Base-by-base conservation (phyloP, 2,797 vertebrate genomes). In the Macroramphosus scolopax region DNA sequence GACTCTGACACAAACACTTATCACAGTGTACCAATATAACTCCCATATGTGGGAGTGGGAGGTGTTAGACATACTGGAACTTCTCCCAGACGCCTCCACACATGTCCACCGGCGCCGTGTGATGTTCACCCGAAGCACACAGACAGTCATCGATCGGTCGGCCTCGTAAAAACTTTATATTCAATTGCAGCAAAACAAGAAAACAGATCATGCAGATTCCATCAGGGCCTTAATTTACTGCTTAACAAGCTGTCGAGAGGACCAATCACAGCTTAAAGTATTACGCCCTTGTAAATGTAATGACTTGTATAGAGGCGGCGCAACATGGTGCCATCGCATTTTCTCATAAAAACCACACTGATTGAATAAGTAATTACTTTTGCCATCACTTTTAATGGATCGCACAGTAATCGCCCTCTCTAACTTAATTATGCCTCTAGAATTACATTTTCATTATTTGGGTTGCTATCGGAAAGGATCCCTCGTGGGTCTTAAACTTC, bases 311-410 rank as follows among this genome's bases (percentile, higher is more conserved):
- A 54, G 64, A 73, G 33, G 41, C 63, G 1, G 64, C 67, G 49
- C 70, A 76, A 77, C 74, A 73, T 75, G 73, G 58, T 48, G 66
- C 70, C 63, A 34, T 69, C 37, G 44, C 58, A 50, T 78, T 75
- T 65, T 47, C 73, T 73, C 76, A 75, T 83, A 81, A 87, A n/a
- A 87, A 72, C 44, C 50, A 28, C 16, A 29, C 78, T 85, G 81
- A 87, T 88, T 87, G 82, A 89, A 87, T 86, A 83, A 81, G 83
- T 85, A 85, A 88, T 88, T 87, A 87, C 82, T 83, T 85, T 82
- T 77, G 66, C 81, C 77, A 81, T 83, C 77, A 56, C 77, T 83
- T 85, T 84, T 84, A 87, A 88, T 86, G 78, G 81, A 78, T 85
- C 57, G 39, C 78, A 56, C 67, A 59, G 75, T 85, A 85, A 87